Base-by-base conservation (phyloP, 1,140 invertebrate genomes). In the Liolophura sinensis region DNA sequence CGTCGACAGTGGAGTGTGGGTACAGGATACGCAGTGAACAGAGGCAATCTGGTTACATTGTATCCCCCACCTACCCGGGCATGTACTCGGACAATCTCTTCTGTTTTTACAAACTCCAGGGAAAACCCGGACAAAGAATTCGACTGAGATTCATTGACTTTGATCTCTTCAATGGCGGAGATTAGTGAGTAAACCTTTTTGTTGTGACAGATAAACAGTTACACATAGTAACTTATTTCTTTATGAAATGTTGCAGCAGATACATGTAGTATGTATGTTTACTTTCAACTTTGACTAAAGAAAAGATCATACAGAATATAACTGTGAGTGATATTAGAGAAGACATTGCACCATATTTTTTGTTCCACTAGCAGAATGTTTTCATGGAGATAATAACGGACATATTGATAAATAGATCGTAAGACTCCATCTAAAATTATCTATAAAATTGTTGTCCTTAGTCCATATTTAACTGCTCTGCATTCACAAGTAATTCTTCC, bases 11-110 rank as follows among this genome's bases (percentile, higher is more conserved):
- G 15, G 50, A 69, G 22, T 87, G 86, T 73, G 81, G 74, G 54
- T 87, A 81, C 72, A 78, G 76, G 7, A 79, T 87, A n/a, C 76
- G 80, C 55, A 77, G 71, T 55, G 72, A 72, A 55, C 72, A 64
- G 60, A 71, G 74, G 31, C 89, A 89, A 68, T 90, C 90, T 50
- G 97, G 97, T 20, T 89, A 89, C 78, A 91, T 99, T 75, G 86
- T 96, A 69, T 97, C 97, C 59, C 96, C 97, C 64, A 99, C 97
- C 57, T 99, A 99, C 88, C 97, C 98, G 48, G 98, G 97, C 73
- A 92, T 95, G 71, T 99, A 99, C 87, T 97, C 97, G 65, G 98
- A 98, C 85, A 93, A 96, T 85, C 88, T 97, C 69, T 88, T 88
- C 72, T 99, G 96, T 88, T 91, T 89, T 83, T 98, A 98, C 87